phyloP scores from a whole-genome alignment of 2,113 vertebrate species.

The Aramus guarauna region DNA sequence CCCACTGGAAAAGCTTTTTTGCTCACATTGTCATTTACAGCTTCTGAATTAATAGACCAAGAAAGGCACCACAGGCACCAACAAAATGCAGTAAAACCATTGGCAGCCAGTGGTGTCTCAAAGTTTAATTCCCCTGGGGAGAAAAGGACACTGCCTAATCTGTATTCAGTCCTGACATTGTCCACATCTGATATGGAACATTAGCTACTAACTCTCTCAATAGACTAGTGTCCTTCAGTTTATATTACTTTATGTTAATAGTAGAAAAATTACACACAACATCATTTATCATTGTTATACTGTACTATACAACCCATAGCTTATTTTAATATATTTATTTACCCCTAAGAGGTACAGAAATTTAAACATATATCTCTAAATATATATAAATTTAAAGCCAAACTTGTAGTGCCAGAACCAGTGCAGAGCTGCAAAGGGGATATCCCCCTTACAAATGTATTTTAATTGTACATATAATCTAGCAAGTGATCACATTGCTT shows the following conservation, averaged over 20 bases:
- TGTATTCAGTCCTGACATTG: constrained; percentile 99
- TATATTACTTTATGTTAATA: constrained; percentile 99
- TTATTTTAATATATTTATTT: constrained; percentile 93
- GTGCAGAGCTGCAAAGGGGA: background rate
- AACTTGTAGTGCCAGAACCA: constrained; percentile 36
- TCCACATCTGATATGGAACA: constrained; percentile 99
- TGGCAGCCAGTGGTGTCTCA: constrained; percentile 91
- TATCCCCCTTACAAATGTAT: background rate
- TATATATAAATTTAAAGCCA: constrained; percentile 62
- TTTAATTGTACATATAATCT: background rate
- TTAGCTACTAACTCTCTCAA: constrained; percentile 99
- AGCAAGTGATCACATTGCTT: background rate
- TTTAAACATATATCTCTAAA: constrained; percentile 68
- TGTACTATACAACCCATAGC: constrained; percentile 78
- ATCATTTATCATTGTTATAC: constrained; percentile 99
- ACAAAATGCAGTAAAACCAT: constrained; percentile 89
- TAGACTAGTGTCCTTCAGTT: constrained; percentile 99
- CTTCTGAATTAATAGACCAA: constrained; percentile 92
- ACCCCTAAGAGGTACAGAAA: constrained; percentile 83
- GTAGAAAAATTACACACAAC: constrained; percentile 99
- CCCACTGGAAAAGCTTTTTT: constrained; percentile 80
- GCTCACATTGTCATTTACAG: constrained; percentile 81
- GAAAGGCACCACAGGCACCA: constrained; percentile 89
- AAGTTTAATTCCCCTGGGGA: constrained; percentile 94
- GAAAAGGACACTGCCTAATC: constrained; percentile 99